A percentile compares a stretch with the other conserved stretches of the same genome.
phyloP scores from a whole-genome alignment of 2,797 vertebrate genomes.

The Sebastes minor region DNA sequence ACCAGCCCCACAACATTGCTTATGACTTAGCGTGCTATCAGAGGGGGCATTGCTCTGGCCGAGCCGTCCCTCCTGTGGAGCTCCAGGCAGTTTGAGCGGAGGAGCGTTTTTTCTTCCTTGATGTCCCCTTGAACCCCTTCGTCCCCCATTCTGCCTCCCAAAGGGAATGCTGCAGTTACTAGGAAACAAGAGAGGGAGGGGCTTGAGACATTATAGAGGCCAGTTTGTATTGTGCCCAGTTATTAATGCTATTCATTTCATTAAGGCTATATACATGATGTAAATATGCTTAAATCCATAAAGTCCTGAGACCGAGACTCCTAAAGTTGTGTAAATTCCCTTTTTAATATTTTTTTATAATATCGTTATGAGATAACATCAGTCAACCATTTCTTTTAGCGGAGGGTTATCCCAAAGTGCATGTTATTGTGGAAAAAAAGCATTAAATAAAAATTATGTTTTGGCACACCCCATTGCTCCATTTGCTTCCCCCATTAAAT shows the following conservation, averaged over 20 bases:
- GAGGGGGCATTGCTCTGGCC: conserved; percentile 27
- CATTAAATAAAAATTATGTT: conserved; percentile 76
- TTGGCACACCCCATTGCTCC: conserved; percentile 76
- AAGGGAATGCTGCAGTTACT: conserved; percentile 69
- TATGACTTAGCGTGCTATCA: conserved; percentile 49
- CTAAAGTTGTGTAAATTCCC: conserved; percentile 12
- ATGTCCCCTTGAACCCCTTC: conserved; percentile 57
- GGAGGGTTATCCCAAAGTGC: conserved; percentile 61
- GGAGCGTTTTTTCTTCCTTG: conserved; percentile 39
- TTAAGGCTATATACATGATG: conserved; percentile 32
- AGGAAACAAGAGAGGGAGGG: conserved; percentile 64
- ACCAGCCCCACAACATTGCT: conserved; percentile 59
- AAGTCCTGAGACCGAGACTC: not conserved
- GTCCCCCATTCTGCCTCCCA: conserved; percentile 30
- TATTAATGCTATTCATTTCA: not conserved
- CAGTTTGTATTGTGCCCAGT: conserved; percentile 23
- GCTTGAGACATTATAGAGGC: conserved; percentile 28
- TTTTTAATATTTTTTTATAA: conserved; percentile 21
- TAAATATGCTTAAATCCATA: conserved; percentile 25
- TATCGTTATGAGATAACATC: conserved; percentile 34
- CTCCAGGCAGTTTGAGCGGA: conserved; percentile 38
- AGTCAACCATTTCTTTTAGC: conserved; percentile 44
- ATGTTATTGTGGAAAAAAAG: conserved; percentile 65
- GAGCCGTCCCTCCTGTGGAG: conserved; percentile 36
- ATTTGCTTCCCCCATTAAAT: conserved; percentile 81